Percentiles rank a stretch among this genome's conserved stretches.
phyloP scores from a whole-genome alignment of 2,888 invertebrate species.

The Parnassius mnemosyne region DNA sequence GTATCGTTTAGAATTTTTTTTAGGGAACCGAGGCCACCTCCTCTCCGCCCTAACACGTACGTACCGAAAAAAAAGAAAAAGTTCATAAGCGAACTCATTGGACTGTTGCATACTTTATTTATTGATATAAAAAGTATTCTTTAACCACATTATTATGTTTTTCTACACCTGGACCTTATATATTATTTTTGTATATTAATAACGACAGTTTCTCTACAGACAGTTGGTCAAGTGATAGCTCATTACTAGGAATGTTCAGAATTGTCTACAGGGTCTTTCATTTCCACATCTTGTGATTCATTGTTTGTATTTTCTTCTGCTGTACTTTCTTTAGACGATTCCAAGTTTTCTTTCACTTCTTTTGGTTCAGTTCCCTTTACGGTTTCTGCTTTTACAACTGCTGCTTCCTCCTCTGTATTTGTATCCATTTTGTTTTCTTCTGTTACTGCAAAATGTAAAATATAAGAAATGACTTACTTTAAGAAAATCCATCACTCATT shows the following conservation, averaged over 20 bases:
- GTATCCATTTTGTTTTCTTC: slow-evolving; percentile 42
- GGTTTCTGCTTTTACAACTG: not conserved
- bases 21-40: no score
- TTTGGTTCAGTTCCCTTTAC: slow-evolving; percentile 1
- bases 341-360: slow-evolving; percentile 7
- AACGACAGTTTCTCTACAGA: slow-evolving; percentile 8
- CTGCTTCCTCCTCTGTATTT: slow-evolving; percentile 22
- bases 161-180: not conserved
- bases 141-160: not conserved
- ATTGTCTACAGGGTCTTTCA: slow-evolving; percentile 10
- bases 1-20: no score
- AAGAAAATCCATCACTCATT: not conserved
- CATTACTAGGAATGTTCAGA: slow-evolving; percentile 26
- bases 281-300: slow-evolving; percentile 16
- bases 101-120: slow-evolving; percentile 11
- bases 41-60: no score
- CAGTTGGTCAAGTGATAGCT: not conserved
- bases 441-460: slow-evolving; percentile 16
- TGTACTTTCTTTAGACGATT: slow-evolving; percentile 19
- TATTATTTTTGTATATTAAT: slow-evolving; percentile 8
- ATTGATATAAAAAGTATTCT: slow-evolving; percentile 18
- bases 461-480: not conserved
- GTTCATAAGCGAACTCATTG: not conserved
- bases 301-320: slow-evolving; percentile 19
- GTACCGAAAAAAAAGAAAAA: no score